Base-by-base conservation (phyloP, 1,140 invertebrate species). In the Proctacanthus coquilletti region DNA sequence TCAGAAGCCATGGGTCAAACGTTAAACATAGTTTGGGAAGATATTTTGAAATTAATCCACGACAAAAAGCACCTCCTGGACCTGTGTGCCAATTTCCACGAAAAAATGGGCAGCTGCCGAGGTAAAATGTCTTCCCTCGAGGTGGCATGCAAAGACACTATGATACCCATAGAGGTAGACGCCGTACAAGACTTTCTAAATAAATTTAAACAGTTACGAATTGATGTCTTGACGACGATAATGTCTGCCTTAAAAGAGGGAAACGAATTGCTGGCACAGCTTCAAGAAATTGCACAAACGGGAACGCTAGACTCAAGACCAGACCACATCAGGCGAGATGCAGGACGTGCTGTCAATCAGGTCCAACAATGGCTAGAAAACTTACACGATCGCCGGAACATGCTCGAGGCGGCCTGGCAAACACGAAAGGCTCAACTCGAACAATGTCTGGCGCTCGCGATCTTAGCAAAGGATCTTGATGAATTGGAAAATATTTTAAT, bases 1-100 rank as follows among this genome's bases (percentile, higher is more conserved):
- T 88, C 91, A 52, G 75, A 80, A 36, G 85, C 86, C 2, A 93
- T 94, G 88, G 86, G 86, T 9, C 83, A 88, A 55, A 84, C 83
- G 14, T 63, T 94, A 21, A 80, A 79, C 29, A 70, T 78, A 43
- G 85, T 87, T 1, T 94, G 89, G 89, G 77, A 75, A 49, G 85
- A 89, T 52, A 76, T 93, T 29, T 83, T 88, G 52, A 65, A 67
- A 35, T 76, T 85, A 50, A 62, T 93, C 40, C 78, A 88, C 49
- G 68, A 76, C 36, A 66, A 87, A 32, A 77, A 78, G 48, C 68
- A 76, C 36, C 74, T 93, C 37, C 64, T 93, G 14, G 76, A 85
- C 48, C 65, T 82, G 32, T 79, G 78, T 50, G 74, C 79, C 18
- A 62, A 73, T 35, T 82, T 82, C 47, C 78, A 83, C 43, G 79